Evolutionary conservation across 2,797 vertebrate species (phyloP), one percentile per base, ranked within the genome.

Genomic region (Adrianichthys oophorus): DNA sequence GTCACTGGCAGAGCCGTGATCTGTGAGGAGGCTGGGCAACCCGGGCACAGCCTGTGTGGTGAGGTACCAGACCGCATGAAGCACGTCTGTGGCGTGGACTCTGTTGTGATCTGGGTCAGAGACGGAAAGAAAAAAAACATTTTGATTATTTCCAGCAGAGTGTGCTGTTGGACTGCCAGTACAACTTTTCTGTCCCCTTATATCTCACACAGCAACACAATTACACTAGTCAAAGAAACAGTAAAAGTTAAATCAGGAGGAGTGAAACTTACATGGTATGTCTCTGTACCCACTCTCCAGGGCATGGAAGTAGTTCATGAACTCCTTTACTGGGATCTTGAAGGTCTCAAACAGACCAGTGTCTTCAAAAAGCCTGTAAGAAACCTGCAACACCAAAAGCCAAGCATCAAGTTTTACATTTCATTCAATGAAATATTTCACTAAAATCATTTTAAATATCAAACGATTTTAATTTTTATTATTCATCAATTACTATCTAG

Each of bases 251-350:
- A 59, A 15, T 21, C 7, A 48, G 23, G 14, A 0, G 15, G 40
- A 65, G 26, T 57, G 2, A 4, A 52, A 52, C 85, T 83, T 75
- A 99, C 98, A 99, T 84, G 98, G 97, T 85, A 99, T 99, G 79
- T 98, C 94, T 89, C 96, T 92, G 90, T 99, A 99, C 62, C 97
- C 97, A 55, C 94, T 96, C 90, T 99, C 97, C 83, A 99, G 91
- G 63, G 97, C 95, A 54, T 98, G 95, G 83, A 99, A 99, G 83
- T 98, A 99, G 90, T 99, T 99, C 96, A 99, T 97, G 86, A 99
- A 99, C 85, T 98, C 96, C 74, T 90, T 93, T 59, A 95, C 81
- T 0, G 98, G 98, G 77, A 99, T 99, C 91, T 96, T 98, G 88
- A 99, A 99, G 15, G 94, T 96, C 86, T 95, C 92, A 81, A 99